Base-by-base conservation (phyloP, 2,797 vertebrate species). In the Acipenser transmontanus region DNA sequence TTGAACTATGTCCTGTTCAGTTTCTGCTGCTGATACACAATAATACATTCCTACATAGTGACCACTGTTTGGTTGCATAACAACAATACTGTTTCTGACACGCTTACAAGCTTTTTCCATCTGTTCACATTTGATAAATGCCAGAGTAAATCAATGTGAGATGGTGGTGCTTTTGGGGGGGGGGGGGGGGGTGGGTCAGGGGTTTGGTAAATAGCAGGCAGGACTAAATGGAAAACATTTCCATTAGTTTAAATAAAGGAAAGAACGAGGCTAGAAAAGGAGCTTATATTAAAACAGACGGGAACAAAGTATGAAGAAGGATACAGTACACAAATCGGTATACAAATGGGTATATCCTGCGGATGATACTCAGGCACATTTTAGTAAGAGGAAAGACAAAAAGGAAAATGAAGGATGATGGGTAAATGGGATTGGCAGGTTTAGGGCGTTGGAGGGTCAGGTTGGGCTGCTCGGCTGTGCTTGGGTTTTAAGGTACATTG, bases 381-480 rank as follows among this genome's bases (percentile, higher is more conserved):
- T 56, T 2, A 70, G 77, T 65, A 81, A 68, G 79, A 66, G 72
- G 68, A 70, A 59, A 71, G 71, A 71, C 74, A 61, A 62, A 66
- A 10, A 63, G 74, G 66, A 77, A 47, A 67, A 34, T 34, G 34
- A 34, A 4, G 34, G 34, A 34, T 4, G 34, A 34, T 34, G 52
- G 52, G 52, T 54, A n/a, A 54, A 9, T 9, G 62, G 56, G 34
- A 68, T 61, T 65, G 70, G 47, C 11, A 20, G 66, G 69, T 48
- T 65, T 68, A 69, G 67, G 71, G 71, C 8, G 59, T 57, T 70
- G 63, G 66, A 73, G 62, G 60, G 61, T 70, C 47, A 71, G 68
- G 70, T 66, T 49, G 60, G 8, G 11, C 61, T 67, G 68, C 34
- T 34, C 3, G 34, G 34, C 34, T 34, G 34, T 34, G 34, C 34